phyloP scores from a whole-genome alignment of 2,797 vertebrate species.

The Paramormyrops hopkinsi region DNA sequence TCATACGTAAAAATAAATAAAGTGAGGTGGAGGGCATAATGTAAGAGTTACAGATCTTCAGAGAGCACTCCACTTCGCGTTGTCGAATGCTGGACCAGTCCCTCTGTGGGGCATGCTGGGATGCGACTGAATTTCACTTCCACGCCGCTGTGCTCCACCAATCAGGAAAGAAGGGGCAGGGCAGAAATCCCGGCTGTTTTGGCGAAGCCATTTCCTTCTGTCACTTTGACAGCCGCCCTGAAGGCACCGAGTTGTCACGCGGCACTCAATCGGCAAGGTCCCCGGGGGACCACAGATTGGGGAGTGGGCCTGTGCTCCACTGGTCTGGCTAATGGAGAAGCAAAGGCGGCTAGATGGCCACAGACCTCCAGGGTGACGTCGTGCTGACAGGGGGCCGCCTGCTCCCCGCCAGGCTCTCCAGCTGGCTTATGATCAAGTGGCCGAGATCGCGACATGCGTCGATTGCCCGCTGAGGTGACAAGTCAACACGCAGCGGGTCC shows the following conservation, averaged over 20 bases:
- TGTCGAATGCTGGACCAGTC: background rate
- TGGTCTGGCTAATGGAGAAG: constrained; percentile 11
- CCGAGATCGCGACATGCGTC: background rate
- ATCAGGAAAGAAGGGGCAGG: background rate
- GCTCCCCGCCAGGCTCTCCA: background rate
- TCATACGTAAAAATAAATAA: background rate
- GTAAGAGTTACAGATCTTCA: background rate
- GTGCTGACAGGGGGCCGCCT: background rate
- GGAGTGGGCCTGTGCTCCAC: background rate
- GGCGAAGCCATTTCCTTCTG: background rate
- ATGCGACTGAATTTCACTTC: background rate
- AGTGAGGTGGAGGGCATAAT: background rate
- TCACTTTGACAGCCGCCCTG: background rate
- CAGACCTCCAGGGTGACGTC: background rate
- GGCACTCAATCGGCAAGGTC: background rate
- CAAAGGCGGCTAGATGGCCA: background rate
- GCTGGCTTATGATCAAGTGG: background rate
- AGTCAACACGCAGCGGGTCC: background rate
- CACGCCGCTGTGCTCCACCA: background rate
- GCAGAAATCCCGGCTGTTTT: background rate
- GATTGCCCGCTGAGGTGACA: background rate
- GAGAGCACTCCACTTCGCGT: background rate
- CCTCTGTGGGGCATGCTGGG: background rate
- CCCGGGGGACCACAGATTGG: background rate
- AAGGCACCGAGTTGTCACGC: background rate